A percentile compares a stretch with the other conserved stretches of the same genome.
Conservation (phyloP, 1,140 invertebrate genomes). For the Panagrolaimus sp. region DNA sequence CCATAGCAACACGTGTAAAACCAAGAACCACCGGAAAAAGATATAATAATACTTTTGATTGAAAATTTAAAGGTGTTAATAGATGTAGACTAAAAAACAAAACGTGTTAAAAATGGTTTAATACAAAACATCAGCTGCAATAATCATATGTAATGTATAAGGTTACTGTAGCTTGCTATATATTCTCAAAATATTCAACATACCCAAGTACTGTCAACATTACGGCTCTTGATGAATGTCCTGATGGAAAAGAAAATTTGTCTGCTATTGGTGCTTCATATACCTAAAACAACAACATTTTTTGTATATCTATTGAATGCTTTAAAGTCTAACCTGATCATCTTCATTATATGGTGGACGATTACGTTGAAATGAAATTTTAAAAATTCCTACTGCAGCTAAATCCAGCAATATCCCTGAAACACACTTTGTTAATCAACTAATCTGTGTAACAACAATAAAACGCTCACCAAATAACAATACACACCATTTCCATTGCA, state of each 20-base stretch:
- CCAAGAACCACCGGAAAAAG: slow-evolving; percentile 68
- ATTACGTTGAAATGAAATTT: slow-evolving; percentile 71
- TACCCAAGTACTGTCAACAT: slow-evolving; percentile 64
- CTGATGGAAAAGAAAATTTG: slow-evolving; percentile 90
- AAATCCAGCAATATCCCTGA: slow-evolving; percentile 79
- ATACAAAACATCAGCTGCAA: slow-evolving; percentile 18
- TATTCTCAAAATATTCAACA: background rate
- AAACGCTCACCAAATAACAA: slow-evolving; percentile 28
- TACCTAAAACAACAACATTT: slow-evolving; percentile 33
- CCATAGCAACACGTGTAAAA: slow-evolving; percentile 72
- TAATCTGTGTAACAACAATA: background rate
- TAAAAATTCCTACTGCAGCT: slow-evolving; percentile 71
- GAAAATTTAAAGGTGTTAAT: slow-evolving; percentile 19
- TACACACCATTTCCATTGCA: slow-evolving; percentile 27
- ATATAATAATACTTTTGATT: slow-evolving; percentile 56
- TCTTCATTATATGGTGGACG: slow-evolving; percentile 68
- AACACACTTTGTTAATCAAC: slow-evolving; percentile 54
- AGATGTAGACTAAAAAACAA: no score
- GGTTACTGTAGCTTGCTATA: no score
- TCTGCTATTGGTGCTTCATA: slow-evolving; percentile 69
- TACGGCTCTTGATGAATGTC: slow-evolving; percentile 79
- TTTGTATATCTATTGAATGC: no score
- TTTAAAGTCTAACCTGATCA: slow-evolving; percentile 60
- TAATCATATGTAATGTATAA: slow-evolving; percentile 60
- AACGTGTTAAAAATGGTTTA: no score